Evolutionary conservation across 2,113 vertebrate species (phyloP).

Genomic region (Prochilodus magdalenae): DNA sequence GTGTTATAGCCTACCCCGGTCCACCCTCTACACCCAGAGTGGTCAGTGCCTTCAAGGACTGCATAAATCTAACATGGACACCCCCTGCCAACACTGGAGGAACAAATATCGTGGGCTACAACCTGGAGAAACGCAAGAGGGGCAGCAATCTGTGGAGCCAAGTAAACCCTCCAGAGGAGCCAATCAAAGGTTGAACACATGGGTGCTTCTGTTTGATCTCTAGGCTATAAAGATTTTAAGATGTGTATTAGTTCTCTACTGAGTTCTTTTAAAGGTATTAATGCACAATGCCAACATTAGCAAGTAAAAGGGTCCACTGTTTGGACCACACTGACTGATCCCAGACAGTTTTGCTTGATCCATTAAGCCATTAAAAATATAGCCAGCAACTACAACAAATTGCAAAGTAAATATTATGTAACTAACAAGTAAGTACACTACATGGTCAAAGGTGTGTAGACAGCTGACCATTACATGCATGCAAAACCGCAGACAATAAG

Average conservation of each 20-base stretch:
- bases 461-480: background rate
- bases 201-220: background rate
- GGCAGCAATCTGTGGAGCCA: slow-evolving; percentile 81
- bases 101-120: slow-evolving; percentile 81
- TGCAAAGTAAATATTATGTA: background rate
- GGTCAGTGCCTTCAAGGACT: slow-evolving; percentile 76
- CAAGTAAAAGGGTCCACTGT: background rate
- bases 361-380: too few species aligned
- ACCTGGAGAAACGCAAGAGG: slow-evolving; percentile 85
- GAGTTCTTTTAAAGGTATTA: background rate
- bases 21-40: slow-evolving; percentile 79
- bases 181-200: slow-evolving; percentile 74
- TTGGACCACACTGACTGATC: background rate
- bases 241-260: background rate
- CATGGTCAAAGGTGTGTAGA: background rate
- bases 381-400: background rate
- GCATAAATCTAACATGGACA: slow-evolving; percentile 81
- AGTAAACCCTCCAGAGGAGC: slow-evolving; percentile 69
- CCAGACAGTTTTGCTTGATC: background rate
- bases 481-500: background rate
- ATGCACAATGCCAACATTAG: too few species aligned
- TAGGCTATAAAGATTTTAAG: background rate
- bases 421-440: background rate
- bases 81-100: slow-evolving; percentile 77
- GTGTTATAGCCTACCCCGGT: slow-evolving; percentile 77